phyloP scores from a whole-genome alignment of 2,888 invertebrate genomes.

The Caenorhabditis sulstoni region DNA sequence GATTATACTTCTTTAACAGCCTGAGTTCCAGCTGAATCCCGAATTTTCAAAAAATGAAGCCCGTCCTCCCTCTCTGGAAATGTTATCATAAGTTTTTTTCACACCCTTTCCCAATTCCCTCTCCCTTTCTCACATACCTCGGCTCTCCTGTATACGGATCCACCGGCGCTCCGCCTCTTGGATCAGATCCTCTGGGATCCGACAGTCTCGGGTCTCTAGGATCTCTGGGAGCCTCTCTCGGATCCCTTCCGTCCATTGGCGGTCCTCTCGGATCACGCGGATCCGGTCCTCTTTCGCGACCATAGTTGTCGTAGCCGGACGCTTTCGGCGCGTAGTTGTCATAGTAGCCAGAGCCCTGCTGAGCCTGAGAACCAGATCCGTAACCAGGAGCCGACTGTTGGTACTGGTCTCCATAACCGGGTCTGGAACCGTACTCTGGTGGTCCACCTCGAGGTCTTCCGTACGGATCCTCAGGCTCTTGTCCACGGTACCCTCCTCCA shows the following conservation, averaged over 20 bases:
- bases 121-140: conserved; percentile 11
- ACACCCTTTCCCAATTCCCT: not conserved
- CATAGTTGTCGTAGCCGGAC: conserved; percentile 15
- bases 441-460: conserved; percentile 27
- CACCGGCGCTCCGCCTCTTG: conserved; percentile 1
- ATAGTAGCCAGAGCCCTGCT: conserved; percentile 21
- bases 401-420: conserved; percentile 31
- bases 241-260: conserved; percentile 13
- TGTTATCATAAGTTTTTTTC: not conserved
- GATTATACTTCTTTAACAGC: too few species aligned
- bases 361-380: conserved; percentile 14
- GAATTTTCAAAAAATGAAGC: too few species aligned
- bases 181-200: not conserved
- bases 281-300: conserved; percentile 26
- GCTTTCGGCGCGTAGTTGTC: conserved; percentile 26
- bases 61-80: not conserved
- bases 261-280: conserved; percentile 24
- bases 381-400: conserved; percentile 7
- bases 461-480: conserved; percentile 50
- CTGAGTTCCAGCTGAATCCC: too few species aligned
- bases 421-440: conserved; percentile 16
- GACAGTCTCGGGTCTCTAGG: not conserved
- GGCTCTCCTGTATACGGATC: conserved; percentile 33
- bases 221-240: conserved; percentile 20
- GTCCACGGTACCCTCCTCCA: conserved; percentile 17